These are phyloP conservation scores for Felis catus DNA, from an alignment of 2,113 vertebrate genomes.

Conservation along the genomic window DNA sequence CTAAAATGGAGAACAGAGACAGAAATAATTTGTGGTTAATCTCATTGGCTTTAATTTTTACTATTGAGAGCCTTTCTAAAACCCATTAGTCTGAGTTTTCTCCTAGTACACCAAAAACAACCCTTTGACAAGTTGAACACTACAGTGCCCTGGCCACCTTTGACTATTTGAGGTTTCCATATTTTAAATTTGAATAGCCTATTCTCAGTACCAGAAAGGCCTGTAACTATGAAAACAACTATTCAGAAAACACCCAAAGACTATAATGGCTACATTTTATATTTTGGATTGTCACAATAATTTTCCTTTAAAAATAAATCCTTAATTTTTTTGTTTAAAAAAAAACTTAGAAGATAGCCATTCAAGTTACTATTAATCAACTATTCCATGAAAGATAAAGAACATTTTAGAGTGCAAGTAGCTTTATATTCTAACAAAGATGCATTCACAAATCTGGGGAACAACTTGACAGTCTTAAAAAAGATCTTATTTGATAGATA, in stretches of 20 bases:
- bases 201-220: neutral
- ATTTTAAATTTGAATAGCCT: conserved; percentile 27
- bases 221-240: neutral
- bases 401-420: neutral
- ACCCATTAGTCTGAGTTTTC: neutral
- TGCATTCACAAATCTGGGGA: neutral
- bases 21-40: neutral
- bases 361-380: neutral
- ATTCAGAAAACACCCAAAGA: neutral
- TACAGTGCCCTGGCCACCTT: neutral
- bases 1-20: neutral
- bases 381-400: neutral
- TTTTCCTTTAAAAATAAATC: conserved; percentile 30
- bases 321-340: neutral
- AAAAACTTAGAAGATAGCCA: neutral
- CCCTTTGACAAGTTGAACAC: neutral
- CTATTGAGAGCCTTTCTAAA: neutral
- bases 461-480: neutral
- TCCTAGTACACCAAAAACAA: neutral
- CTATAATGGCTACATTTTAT: neutral
- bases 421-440: neutral
- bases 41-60: neutral
- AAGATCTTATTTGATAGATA: neutral
- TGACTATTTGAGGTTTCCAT: neutral
- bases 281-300: neutral